These are phyloP conservation scores for Darevskia mixta DNA, from an alignment of 2,797 vertebrate genomes.

Conservation along the genomic window DNA sequence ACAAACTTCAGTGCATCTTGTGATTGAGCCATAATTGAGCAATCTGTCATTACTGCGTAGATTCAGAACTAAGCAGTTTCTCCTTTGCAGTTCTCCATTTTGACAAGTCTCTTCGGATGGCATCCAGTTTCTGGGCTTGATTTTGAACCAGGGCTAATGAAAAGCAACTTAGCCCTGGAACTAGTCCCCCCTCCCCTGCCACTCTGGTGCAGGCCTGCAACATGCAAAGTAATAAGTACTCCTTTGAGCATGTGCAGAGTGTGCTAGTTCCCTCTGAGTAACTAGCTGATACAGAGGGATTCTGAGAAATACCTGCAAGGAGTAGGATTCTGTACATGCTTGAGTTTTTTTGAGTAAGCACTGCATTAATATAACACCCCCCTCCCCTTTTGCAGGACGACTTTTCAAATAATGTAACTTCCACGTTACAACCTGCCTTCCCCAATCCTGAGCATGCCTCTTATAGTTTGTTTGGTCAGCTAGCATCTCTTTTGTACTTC, in stretches of 20 bases:
- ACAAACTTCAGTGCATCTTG: conserved; percentile 7
- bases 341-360: no score
- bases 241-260: background rate
- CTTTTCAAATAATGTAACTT: background rate
- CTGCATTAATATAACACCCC: background rate
- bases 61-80: conserved; percentile 23
- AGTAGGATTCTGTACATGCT: background rate
- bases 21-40: conserved; percentile 5
- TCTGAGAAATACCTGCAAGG: background rate
- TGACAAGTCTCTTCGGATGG: background rate
- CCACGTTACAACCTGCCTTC: background rate
- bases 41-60: conserved; percentile 5
- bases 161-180: background rate
- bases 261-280: background rate
- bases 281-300: background rate
- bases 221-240: background rate
- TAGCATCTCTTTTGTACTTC: background rate
- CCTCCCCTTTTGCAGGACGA: background rate
- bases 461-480: background rate
- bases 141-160: background rate
- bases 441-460: background rate
- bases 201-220: background rate
- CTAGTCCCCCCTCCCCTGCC: background rate
- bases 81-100: background rate
- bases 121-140: background rate